Evolutionary conservation across 2,888 invertebrate genomes (phyloP).

Genomic region (Calameuta filiformis): DNA sequence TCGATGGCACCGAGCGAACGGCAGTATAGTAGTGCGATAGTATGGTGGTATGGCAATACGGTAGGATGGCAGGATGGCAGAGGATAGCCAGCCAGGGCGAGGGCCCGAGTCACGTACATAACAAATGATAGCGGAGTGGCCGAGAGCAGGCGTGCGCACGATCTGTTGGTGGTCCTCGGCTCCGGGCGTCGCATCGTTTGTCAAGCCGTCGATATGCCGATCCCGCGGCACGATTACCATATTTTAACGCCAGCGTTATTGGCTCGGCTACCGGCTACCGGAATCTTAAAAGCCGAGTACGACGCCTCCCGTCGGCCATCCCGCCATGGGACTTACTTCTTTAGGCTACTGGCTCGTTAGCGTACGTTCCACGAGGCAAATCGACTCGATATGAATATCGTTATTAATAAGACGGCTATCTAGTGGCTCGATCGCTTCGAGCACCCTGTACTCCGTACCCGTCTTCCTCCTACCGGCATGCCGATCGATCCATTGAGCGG

Average conservation of each 20-base stretch:
- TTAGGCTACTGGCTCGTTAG: constrained; percentile 21
- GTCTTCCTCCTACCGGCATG: not conserved
- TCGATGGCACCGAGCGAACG: not conserved
- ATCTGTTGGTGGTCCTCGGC: constrained; percentile 63
- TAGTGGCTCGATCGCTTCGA: not conserved
- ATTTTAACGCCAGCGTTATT: constrained; percentile 65
- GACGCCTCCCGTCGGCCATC: constrained; percentile 9
- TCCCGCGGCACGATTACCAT: constrained; percentile 63
- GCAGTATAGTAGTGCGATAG: not conserved
- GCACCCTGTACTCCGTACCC: not conserved
- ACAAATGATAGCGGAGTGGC: constrained; percentile 58
- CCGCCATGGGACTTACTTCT: not conserved
- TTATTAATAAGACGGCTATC: constrained; percentile 27
- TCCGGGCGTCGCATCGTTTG: constrained; percentile 62
- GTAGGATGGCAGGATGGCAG: constrained; percentile 53
- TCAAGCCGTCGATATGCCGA: constrained; percentile 66
- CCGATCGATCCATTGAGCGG: constrained; percentile 4
- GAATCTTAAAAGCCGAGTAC: constrained; percentile 53
- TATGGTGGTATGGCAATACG: constrained; percentile 3
- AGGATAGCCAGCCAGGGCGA: constrained; percentile 40
- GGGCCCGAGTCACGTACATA: constrained; percentile 59
- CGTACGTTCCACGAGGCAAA: constrained; percentile 24
- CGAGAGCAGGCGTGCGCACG: constrained; percentile 30
- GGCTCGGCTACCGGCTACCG: constrained; percentile 58
- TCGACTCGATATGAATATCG: constrained; percentile 30